phyloP scores from a whole-genome alignment of 2,888 invertebrate genomes.

The Parnassius apollo region DNA sequence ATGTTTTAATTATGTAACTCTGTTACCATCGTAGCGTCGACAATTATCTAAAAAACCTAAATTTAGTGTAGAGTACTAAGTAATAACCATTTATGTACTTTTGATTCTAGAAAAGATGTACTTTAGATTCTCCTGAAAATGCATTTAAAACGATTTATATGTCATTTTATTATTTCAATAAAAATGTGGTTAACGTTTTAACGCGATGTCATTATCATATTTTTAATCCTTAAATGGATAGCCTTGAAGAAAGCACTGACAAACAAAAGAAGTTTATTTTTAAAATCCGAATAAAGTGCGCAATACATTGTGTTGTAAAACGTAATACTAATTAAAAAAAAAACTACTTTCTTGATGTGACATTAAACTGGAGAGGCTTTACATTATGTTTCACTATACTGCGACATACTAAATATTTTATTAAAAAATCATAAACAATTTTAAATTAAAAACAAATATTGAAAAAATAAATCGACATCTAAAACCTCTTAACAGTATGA shows the following conservation, averaged over 20 bases:
- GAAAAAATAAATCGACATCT: no score
- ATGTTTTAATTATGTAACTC: neutral
- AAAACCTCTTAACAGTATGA: no score
- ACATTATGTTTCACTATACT: no score
- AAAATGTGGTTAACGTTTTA: neutral
- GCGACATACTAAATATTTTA: no score
- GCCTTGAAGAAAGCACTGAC: conserved; percentile 36
- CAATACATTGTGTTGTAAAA: conserved; percentile 1
- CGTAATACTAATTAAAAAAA: conserved; percentile 1
- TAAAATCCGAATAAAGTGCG: conserved; percentile 41
- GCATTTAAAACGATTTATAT: neutral
- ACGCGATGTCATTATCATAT: conserved; percentile 23
- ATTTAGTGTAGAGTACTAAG: no score
- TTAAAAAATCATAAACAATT: no score
- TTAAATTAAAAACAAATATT: no score
- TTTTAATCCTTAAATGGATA: conserved; percentile 25
- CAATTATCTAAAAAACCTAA: no score
- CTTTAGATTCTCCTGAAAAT: neutral
- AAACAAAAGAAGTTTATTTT: conserved; percentile 62
- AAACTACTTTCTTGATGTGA: conserved; percentile 18
- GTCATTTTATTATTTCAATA: no score
- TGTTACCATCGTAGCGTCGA: no score
- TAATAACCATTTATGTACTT: no score
- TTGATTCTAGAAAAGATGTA: no score
- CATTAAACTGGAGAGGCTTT: neutral